These are phyloP conservation scores for Platysternon megacephalum DNA, from an alignment of 2,113 vertebrate species.

Conservation along the genomic window DNA sequence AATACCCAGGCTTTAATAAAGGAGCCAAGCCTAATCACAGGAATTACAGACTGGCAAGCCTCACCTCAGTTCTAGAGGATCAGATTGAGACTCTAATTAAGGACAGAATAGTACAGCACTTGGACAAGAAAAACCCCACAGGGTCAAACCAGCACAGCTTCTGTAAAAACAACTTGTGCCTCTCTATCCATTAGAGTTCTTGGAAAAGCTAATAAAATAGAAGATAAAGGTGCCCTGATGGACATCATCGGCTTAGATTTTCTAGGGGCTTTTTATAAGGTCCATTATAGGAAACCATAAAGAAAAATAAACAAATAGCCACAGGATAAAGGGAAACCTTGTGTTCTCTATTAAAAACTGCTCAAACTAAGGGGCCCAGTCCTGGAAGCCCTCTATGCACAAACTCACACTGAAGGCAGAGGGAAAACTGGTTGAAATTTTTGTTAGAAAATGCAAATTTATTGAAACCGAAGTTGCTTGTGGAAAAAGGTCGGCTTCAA, in stretches of 20 bases:
- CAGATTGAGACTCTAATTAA: conserved; percentile 57
- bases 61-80: conserved; percentile 46
- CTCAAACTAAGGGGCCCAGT: not conserved
- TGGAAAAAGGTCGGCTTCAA: not conserved
- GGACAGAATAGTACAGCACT: not conserved
- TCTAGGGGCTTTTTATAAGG: not conserved
- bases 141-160: conserved; percentile 34
- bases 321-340: not conserved
- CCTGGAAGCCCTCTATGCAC: not conserved
- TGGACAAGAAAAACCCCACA: conserved; percentile 37
- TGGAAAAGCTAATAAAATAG: not conserved
- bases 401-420: not conserved
- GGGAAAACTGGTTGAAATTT: not conserved
- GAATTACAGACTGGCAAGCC: not conserved
- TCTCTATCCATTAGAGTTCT: not conserved
- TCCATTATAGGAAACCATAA: not conserved
- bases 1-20: conserved; percentile 2
- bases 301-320: not conserved
- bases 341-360: not conserved
- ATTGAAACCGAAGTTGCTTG: not conserved
- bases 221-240: conserved; percentile 13
- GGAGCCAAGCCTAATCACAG: conserved; percentile 29
- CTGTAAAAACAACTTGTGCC: conserved; percentile 1
- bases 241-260: not conserved
- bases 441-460: not conserved